Evolutionary conservation across 1,140 invertebrate species (phyloP), one percentile per base, ranked within the genome.

Genomic region (Mactra quadrangularis): DNA sequence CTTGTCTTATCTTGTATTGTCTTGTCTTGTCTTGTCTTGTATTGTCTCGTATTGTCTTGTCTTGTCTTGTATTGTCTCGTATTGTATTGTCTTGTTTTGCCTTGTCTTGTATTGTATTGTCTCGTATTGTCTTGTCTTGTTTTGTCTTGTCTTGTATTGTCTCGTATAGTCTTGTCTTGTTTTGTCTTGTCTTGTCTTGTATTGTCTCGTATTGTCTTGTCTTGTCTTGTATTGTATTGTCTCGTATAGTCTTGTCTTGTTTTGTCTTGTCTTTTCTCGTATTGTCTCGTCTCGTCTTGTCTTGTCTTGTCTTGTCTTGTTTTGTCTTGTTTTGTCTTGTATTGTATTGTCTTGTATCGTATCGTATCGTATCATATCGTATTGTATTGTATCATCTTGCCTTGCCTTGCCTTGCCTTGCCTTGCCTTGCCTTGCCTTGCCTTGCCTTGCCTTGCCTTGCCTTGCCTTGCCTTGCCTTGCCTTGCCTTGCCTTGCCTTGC

Each of bases 401-500:
- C 52, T 53, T 53, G n/a, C 52, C n/a, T 25, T n/a, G 52, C 52
- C 52, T 25, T n/a, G 29, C 2, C 59, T 27, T 31, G 22, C 9
- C 59, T 25, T n/a, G n/a, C 52, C n/a, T 53, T 25, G 19, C 52
- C 52, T 53, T 7, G 52, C n/a, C 4, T 53, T 25, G 7, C 52
- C 52, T 53, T 53, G 52, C n/a, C 52, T 31, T 31, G 59, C 33
- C 31, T 62, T 31, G 29, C n/a, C 59, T 62, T 31, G 22, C 33
- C 31, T 27, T 31, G 29, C 25, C 29, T 62, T 31, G 59, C 33
- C 59, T 62, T 31, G 29, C n/a, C 59, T 62, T 31, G 22, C 33
- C 59, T 62, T 33, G 29, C 25, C 29, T 62, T 33, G 59, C 33
- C 59, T 31, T 33, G 19, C 19, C 52, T 53, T 53, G 7, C 22